Base-by-base conservation (phyloP, 1,140 invertebrate species). In the Papilio xuthus region DNA sequence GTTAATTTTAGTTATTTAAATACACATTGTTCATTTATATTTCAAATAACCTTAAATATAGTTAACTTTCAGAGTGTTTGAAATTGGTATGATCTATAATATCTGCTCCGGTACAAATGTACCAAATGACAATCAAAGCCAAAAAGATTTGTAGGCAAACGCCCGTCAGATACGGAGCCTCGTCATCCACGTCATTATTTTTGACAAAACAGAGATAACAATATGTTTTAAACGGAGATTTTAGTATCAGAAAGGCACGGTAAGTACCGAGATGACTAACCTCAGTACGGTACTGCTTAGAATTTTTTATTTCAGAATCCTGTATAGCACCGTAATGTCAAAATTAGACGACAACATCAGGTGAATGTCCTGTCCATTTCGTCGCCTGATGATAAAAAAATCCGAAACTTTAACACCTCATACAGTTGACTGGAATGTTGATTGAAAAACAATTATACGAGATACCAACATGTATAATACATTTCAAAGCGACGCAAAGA, bases 391-490 rank as follows among this genome's bases (percentile, higher is more conserved):
- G 60, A 63, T 63, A 63, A 63, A 63, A 56, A 63, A 63, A 28
- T 28, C 10, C 23, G 23, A 63, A 63, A 63, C 23, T 63, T 63
- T 63, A 63, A 63, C 60, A 63, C 60, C 60, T 67, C 60, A 67
- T 67, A 67, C 60, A 67, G 60, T 28, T 67, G 60, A 67, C 26
- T 67, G 60, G 60, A 67, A 67, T 67, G 60, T 67, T 67, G 26
- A 67, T 67, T 67, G 60, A 67, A 67, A 67, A 67, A 67, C 60
- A 67, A 67, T 67, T 67, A 67, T 67, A 63, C 18, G 13, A 67
- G 60, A 28, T 67, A 28, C n/a, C n/a, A 20, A 23, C 26, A 26
- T 26, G 23, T 13, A 60, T n/a, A 26, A 4, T 28, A 67, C 60
- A 67, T 3, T 67, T 67, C 26, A 28, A 67, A 67, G 60, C 50